Conservation (phyloP, 2,113 vertebrate genomes). For the Saiga tatarica region DNA sequence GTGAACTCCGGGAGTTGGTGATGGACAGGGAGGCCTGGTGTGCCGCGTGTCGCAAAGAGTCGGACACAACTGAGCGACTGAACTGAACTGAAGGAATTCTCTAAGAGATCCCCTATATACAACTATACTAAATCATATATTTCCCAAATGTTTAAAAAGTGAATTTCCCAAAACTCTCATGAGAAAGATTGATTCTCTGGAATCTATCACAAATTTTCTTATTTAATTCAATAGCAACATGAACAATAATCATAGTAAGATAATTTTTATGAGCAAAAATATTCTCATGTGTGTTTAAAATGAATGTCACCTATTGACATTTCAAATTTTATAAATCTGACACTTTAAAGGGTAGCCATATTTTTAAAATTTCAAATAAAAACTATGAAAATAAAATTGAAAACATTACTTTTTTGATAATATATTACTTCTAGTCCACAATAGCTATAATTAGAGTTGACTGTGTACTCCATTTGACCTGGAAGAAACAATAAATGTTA, state of each 20-base stretch:
- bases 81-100: not conserved
- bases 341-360: not conserved
- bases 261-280: not conserved
- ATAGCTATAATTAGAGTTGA: not conserved
- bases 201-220: not conserved
- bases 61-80: not conserved
- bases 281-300: not conserved
- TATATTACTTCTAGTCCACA: not conserved
- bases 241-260: not conserved
- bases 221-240: not conserved
- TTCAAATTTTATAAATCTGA: not conserved
- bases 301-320: not conserved
- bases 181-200: not conserved
- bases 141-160: not conserved
- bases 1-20: not conserved
- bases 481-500: not conserved
- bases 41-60: rapidly evolving
- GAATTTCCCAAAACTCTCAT: not conserved
- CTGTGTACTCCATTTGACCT: not conserved
- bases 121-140: not conserved
- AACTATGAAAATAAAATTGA: not conserved
- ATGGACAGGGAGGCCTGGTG: not conserved
- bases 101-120: not conserved
- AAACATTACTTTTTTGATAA: not conserved
- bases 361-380: not conserved